Evolutionary conservation across 2,888 invertebrate genomes (phyloP), one percentile per base, ranked within the genome.

Genomic region (Balanococcus diminutus): DNA sequence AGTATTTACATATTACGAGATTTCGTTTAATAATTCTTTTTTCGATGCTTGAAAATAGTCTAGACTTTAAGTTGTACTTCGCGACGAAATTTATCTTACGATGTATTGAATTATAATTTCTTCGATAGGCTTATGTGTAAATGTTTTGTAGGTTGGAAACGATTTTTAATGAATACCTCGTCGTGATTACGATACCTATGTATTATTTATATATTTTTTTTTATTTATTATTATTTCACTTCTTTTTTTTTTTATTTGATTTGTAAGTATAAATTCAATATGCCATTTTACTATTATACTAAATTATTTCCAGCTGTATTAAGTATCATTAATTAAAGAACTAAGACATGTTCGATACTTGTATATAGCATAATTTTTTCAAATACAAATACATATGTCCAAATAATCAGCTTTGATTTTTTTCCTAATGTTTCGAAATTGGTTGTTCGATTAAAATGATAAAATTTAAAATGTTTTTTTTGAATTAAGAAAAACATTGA

Each of bases 141-240:
- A 36, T 79, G n/a, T 79, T 31, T 79, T 79, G 36, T 79, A 79
- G 32, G 32, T 36, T 79, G 31, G 36, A 79, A 36, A 79, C 14
- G 75, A 36, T 79, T 79, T 79, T 79, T 19, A 79, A 36, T 36
- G 31, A 79, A 28, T 79, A 79, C 75, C 75, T 36, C 32, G 75
- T 79, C 75, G 75, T 79, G 75, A 79, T 79, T 79, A 36, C 75
- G 36, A 79, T 79, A n/a, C n/a, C n/a, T n/a, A 56, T 79, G 36
- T 79, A 36, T 72, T 79, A 79, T 22, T 61, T n/a, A 4, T 51
- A 8, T 19, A 8, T 31, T 72, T 56, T 67, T 67, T 36, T 79
- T 36, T 36, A 75, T 32, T 75, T 75, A 32, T 79, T 31, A 19
- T 19, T 79, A 28, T 67, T 67, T 67, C 11, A 9, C 28, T 67